Conservation (phyloP, 2,888 invertebrate genomes). For the Coelogynopora nodosa region DNA sequence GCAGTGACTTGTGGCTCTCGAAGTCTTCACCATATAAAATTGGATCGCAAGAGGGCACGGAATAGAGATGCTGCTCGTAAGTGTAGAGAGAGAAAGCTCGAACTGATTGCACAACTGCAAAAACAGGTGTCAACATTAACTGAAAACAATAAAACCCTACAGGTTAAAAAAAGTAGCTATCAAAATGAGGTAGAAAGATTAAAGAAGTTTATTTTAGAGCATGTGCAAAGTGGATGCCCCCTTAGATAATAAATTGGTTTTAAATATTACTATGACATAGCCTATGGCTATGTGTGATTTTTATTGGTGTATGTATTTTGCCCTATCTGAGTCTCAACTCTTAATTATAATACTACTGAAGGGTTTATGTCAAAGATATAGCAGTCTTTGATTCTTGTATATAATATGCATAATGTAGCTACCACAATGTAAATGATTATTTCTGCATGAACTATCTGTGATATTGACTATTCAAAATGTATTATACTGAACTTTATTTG, state of each 20-base stretch:
- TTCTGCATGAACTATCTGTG: too few relatives aligned
- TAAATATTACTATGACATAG: too few relatives aligned
- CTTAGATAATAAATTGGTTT: background rate
- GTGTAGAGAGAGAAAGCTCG: constrained; percentile 41
- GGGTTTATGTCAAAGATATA: too few relatives aligned
- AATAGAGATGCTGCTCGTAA: constrained; percentile 44
- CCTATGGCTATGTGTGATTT: too few relatives aligned
- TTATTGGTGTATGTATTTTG: too few relatives aligned
- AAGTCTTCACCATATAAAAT: constrained; percentile 19
- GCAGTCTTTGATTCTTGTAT: too few relatives aligned
- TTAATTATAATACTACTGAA: too few relatives aligned
- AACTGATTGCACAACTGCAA: constrained; percentile 39
- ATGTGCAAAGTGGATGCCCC: background rate
- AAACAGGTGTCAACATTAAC: constrained; percentile 37
- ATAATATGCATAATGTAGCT: too few relatives aligned
- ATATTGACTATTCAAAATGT: too few relatives aligned
- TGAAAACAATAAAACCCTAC: background rate
- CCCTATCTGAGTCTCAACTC: too few relatives aligned
- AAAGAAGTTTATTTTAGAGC: constrained; percentile 8
- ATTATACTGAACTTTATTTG: too few relatives aligned
- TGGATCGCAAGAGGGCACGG: constrained; percentile 38
- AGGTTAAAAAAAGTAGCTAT: background rate
- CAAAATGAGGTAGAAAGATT: background rate
- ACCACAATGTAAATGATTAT: too few relatives aligned
- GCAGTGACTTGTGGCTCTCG: background rate